Base-by-base conservation (phyloP, 2,888 invertebrate genomes). In the Physocephala rufipes region DNA sequence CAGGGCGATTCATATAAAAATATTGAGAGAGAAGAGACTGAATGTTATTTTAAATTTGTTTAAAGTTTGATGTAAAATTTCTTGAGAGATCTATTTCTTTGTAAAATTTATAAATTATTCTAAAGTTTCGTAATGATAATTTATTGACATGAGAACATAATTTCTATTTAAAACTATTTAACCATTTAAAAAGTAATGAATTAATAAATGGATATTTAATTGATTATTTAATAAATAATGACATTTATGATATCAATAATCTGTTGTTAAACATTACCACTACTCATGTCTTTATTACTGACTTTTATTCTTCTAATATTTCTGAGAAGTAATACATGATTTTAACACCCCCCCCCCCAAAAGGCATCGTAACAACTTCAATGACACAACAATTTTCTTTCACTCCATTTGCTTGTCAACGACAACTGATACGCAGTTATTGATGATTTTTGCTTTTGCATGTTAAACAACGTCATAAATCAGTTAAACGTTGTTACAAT, bases 111-210 rank as follows among this genome's bases (percentile, higher is more conserved):
- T 62, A 53, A 66, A 47, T 73, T 63, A 73, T 70, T 67, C 67
- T 47, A 67, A 70, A 70, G 63, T 73, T 73, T 73, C 67, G 67
- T 58, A 70, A 70, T 70, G 61, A 63, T 58, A 70, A 70, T 72
- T 73, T 67, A 67, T 68, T 47, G 28, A 67, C 21, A 67, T 47
- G 45, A 59, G 9, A 24, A 67, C 21, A 67, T 26, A 43, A 12
- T 58, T 51, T 24, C 12, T n/a, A n/a, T n/a, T n/a, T n/a, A n/a
- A n/a, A n/a, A n/a, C n/a, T n/a, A n/a, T n/a, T n/a, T n/a, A n/a
- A n/a, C n/a, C n/a, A n/a, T n/a, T n/a, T n/a, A n/a, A n/a, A n/a
- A n/a, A n/a, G n/a, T n/a, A n/a, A 51, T 51, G 51, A 2, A 12
- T 2, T 16, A 51, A 51, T 51, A 7, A 19, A 1, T 47, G 47